phyloP scores from a whole-genome alignment of 2,113 vertebrate species.

The Panurus biarmicus region DNA sequence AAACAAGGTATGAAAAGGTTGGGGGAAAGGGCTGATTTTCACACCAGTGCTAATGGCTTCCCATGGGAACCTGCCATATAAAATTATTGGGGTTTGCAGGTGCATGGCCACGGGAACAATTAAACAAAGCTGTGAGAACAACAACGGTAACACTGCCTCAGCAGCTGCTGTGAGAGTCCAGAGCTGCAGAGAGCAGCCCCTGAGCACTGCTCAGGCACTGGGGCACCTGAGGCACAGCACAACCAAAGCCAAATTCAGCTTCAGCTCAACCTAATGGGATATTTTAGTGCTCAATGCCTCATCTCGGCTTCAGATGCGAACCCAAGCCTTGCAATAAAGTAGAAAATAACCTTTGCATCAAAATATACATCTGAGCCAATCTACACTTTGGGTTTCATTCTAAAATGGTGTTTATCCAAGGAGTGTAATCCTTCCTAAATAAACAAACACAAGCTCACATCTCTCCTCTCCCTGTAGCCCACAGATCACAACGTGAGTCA shows the following conservation, averaged over 20 bases:
- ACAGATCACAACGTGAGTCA: background rate
- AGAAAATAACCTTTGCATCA: background rate
- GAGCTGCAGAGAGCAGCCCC: background rate
- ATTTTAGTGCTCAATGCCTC: background rate
- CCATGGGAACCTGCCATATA: background rate
- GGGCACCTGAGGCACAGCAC: background rate
- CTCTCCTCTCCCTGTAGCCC: background rate
- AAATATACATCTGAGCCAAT: background rate
- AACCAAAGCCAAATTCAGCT: background rate
- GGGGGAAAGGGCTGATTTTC: background rate
- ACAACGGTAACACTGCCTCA: background rate
- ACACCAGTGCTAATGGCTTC: background rate
- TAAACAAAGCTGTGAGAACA: background rate
- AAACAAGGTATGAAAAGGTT: background rate
- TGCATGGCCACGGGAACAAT: background rate
- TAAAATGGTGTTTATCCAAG: background rate
- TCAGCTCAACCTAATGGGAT: background rate
- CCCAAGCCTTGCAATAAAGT: background rate
- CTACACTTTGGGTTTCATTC: background rate
- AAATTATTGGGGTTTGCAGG: background rate
- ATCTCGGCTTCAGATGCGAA: background rate
- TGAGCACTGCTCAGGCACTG: background rate
- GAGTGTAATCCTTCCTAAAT: background rate
- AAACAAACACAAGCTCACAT: background rate
- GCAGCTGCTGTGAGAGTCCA: background rate